A percentile compares a stretch with the other conserved stretches of the same genome.
Evolutionary conservation across 2,113 vertebrate genomes (phyloP).

Genomic region (Hymenochirus boettgeri): DNA sequence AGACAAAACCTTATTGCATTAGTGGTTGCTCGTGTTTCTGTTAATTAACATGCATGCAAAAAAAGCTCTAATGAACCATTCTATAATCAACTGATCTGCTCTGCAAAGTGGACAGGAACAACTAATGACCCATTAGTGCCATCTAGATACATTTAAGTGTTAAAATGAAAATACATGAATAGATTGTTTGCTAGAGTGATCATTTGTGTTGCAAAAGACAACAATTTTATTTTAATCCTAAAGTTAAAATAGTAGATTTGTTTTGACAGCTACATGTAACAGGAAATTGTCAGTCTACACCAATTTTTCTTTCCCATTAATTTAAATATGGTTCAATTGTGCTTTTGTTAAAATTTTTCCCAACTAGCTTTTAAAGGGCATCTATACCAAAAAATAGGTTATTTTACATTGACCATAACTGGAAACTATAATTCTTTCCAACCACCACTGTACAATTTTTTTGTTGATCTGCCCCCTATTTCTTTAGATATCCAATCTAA

Average conservation of each 20-base stretch:
- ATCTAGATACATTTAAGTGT: conserved; percentile 26
- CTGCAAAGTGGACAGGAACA: conserved; percentile 29
- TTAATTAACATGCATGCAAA: conserved; percentile 22
- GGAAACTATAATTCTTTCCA: no score
- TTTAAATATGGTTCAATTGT: no score
- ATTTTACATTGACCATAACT: no score
- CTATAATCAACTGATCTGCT: conserved; percentile 25
- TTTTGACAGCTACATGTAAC: conserved; percentile 7
- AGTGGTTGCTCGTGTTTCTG: conserved; percentile 6
- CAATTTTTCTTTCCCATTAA: no score
- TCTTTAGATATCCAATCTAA: no score
- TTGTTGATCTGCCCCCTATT: no score
- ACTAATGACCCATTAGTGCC: conserved; percentile 31
- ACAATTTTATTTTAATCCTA: conserved; percentile 1
- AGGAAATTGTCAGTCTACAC: no score
- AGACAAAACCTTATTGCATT: not conserved
- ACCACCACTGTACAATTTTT: no score
- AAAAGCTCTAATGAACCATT: conserved; percentile 21
- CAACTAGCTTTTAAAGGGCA: no score
- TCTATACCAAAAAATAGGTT: no score
- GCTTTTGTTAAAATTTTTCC: no score
- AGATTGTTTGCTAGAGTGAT: conserved; percentile 23
- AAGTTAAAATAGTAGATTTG: conserved; percentile 7
- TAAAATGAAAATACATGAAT: conserved; percentile 4
- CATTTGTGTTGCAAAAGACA: not conserved